Evolutionary conservation across 2,797 vertebrate genomes (phyloP).

Genomic region (Characodon lateralis): DNA sequence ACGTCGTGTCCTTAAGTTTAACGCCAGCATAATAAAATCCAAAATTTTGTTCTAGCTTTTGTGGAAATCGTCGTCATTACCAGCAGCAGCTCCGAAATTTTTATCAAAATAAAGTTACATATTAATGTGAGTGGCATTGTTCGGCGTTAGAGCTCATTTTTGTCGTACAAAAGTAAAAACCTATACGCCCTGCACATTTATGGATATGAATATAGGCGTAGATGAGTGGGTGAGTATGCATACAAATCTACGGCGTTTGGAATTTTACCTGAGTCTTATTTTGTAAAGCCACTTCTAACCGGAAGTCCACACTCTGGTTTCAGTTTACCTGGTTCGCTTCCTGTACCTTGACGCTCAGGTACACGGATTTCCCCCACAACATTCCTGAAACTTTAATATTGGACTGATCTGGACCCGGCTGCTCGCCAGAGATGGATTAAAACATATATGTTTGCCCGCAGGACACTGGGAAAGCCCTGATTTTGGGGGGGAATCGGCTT

Average conservation of each 20-base stretch:
- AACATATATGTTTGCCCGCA: background rate
- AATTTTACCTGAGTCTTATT: constrained; percentile 30
- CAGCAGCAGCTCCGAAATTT: too few relatives aligned
- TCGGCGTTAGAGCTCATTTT: background rate
- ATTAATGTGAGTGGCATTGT: background rate
- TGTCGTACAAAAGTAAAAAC: background rate
- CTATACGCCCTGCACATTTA: background rate
- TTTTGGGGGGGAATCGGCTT: background rate
- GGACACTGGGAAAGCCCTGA: background rate
- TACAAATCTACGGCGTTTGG: background rate
- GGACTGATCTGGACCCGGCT: background rate
- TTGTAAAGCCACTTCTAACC: constrained; percentile 7
- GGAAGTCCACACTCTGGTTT: constrained; percentile 35
- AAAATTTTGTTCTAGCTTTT: background rate
- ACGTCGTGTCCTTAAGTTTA: background rate
- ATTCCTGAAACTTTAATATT: constrained; percentile 9
- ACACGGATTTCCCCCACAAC: constrained; percentile 44
- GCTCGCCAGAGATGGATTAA: constrained; percentile 14
- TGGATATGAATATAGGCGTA: background rate
- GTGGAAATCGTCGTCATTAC: background rate
- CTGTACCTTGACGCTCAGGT: constrained; percentile 71
- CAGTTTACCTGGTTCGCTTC: constrained; percentile 47
- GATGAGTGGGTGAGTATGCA: background rate
- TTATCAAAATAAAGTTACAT: background rate
- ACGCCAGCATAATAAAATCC: background rate